These are phyloP conservation scores for Apodemia mormo DNA, from an alignment of 2,888 invertebrate genomes.

Conservation along the genomic window DNA sequence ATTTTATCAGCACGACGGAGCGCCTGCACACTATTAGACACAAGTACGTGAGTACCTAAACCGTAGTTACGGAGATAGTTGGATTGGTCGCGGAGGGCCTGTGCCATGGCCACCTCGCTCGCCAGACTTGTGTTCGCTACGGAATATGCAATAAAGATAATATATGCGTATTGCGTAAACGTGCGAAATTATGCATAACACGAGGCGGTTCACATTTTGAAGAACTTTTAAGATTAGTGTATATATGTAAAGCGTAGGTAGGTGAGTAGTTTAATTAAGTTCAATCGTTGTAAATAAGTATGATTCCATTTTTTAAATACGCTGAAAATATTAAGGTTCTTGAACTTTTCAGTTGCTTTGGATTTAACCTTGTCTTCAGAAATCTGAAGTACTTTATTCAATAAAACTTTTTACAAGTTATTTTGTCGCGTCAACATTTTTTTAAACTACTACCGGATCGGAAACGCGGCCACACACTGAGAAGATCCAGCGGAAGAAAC, in stretches of 20 bases:
- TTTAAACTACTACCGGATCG: too few species aligned
- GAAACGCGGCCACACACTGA: too few species aligned
- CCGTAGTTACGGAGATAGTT: background rate
- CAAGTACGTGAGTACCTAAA: conserved; percentile 28
- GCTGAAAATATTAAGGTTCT: background rate
- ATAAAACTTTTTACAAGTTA: too few species aligned
- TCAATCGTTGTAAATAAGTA: background rate
- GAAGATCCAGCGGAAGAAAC: too few species aligned
- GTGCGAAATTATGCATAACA: background rate
- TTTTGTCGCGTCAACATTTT: too few species aligned
- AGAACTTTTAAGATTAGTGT: background rate
- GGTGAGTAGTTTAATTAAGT: background rate
- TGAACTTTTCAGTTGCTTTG: too few species aligned
- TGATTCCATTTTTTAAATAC: conserved; percentile 1
- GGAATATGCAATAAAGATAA: background rate
- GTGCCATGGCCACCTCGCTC: background rate
- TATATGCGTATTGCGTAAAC: conserved; percentile 5
- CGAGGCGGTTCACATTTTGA: background rate
- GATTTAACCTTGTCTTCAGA: too few species aligned
- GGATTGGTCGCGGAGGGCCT: background rate
- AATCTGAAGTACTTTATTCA: too few species aligned
- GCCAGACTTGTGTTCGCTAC: background rate
- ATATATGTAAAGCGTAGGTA: background rate
- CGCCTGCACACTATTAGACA: conserved; percentile 31
- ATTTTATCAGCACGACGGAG: conserved; percentile 30